Evolutionary conservation across 2,113 vertebrate species (phyloP).

Genomic region (Onychorhynchus coronatus): DNA sequence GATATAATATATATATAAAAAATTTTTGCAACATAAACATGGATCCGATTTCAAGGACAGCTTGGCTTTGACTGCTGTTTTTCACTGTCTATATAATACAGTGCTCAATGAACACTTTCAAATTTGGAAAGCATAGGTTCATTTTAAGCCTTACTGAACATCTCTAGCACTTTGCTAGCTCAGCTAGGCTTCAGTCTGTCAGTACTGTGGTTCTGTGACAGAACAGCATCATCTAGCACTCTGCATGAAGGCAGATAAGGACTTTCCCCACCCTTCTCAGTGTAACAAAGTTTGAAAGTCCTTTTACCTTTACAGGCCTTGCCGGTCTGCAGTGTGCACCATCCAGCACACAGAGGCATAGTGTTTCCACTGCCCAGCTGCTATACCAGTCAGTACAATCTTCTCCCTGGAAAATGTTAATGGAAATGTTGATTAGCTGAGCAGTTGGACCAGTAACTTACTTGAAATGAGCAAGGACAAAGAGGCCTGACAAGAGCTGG

Average conservation of each 20-base stretch:
- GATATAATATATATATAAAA: neutral
- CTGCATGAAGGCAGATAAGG: neutral
- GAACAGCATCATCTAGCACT: neutral
- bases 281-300: neutral
- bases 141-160: neutral
- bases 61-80: neutral
- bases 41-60: neutral
- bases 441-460: neutral
- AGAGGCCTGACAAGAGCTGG: neutral
- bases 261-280: neutral
- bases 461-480: neutral
- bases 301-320: neutral
- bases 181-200: neutral
- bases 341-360: neutral
- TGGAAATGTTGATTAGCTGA: neutral
- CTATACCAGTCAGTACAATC: neutral
- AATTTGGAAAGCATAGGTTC: neutral
- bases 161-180: neutral
- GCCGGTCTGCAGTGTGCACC: neutral
- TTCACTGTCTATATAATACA: neutral
- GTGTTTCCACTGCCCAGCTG: neutral
- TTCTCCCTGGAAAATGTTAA: neutral
- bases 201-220: neutral
- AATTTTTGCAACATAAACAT: neutral
- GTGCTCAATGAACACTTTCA: neutral